Evolutionary conservation across 2,888 invertebrate species (phyloP).

Genomic region (Steinernema scapterisci): DNA sequence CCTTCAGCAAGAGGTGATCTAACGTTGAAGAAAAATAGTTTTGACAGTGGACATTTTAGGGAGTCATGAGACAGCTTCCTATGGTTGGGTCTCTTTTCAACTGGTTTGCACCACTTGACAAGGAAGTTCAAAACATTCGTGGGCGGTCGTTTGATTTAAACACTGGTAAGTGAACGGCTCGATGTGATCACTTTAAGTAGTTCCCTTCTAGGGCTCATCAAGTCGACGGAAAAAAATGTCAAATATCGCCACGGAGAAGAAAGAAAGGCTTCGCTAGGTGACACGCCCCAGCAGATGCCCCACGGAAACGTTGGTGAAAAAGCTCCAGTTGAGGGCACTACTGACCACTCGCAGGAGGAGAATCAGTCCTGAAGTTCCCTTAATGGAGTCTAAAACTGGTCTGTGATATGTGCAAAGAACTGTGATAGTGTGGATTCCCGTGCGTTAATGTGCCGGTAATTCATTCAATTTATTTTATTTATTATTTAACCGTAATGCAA

Average conservation of each 20-base stretch:
- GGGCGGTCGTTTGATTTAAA: slow-evolving; percentile 80
- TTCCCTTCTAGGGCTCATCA: slow-evolving; percentile 54
- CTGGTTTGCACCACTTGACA: slow-evolving; percentile 90
- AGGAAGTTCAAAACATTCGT: slow-evolving; percentile 77
- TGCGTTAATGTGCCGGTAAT: slow-evolving; percentile 9
- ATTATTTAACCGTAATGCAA: background rate
- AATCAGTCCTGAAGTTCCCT: background rate
- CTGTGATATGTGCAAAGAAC: background rate
- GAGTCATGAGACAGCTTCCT: slow-evolving; percentile 88
- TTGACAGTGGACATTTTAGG: slow-evolving; percentile 70
- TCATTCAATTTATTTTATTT: too few relatives aligned
- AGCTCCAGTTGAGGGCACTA: background rate
- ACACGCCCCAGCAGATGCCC: slow-evolving; percentile 4
- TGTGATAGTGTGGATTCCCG: background rate
- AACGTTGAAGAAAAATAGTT: background rate
- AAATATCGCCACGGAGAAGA: slow-evolving; percentile 39
- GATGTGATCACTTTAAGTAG: too few relatives aligned
- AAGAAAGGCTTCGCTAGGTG: background rate
- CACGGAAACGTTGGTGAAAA: slow-evolving; percentile 4
- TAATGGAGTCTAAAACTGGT: background rate
- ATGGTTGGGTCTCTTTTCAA: slow-evolving; percentile 90
- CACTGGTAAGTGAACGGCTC: slow-evolving; percentile 70
- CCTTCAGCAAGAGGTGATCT: slow-evolving; percentile 80
- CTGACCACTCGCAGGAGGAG: background rate
- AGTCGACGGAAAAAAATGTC: slow-evolving; percentile 56